Percentiles rank a stretch among this genome's conserved stretches.
These are phyloP conservation scores for Argyrosomus regius DNA, from an alignment of 2,797 vertebrate species.

Conservation along the genomic window DNA sequence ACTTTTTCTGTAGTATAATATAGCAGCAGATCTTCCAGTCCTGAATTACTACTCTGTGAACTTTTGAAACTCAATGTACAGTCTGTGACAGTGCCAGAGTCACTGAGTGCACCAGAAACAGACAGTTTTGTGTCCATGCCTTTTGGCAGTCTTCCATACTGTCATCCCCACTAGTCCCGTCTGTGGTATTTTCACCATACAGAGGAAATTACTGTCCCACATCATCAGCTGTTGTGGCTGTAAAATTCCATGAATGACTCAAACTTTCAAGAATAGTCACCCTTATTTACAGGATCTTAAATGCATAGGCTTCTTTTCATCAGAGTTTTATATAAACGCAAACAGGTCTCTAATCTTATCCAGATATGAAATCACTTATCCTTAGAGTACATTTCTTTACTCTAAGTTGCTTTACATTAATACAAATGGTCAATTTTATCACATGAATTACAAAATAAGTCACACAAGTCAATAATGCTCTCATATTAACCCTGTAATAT, in stretches of 20 bases:
- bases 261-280: background rate
- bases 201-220: constrained; percentile 52
- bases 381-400: background rate
- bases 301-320: background rate
- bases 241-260: constrained; percentile 9
- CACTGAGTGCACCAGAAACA: constrained; percentile 34
- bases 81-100: constrained; percentile 31
- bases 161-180: constrained; percentile 33
- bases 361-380: background rate
- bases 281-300: constrained; percentile 5
- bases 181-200: constrained; percentile 44
- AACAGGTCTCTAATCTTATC: background rate
- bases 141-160: constrained; percentile 34
- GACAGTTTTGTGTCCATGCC: constrained; percentile 30
- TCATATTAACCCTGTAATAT: background rate
- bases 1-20: background rate
- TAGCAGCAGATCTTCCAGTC: background rate
- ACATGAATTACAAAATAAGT: background rate
- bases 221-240: constrained; percentile 52
- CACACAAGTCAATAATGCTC: background rate
- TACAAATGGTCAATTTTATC: background rate
- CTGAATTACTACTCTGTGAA: constrained; percentile 32
- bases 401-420: background rate
- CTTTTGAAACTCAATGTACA: constrained; percentile 23
- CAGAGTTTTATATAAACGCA: background rate